Conservation (phyloP, 2,888 invertebrate genomes). For the Melanostoma scalare region DNA sequence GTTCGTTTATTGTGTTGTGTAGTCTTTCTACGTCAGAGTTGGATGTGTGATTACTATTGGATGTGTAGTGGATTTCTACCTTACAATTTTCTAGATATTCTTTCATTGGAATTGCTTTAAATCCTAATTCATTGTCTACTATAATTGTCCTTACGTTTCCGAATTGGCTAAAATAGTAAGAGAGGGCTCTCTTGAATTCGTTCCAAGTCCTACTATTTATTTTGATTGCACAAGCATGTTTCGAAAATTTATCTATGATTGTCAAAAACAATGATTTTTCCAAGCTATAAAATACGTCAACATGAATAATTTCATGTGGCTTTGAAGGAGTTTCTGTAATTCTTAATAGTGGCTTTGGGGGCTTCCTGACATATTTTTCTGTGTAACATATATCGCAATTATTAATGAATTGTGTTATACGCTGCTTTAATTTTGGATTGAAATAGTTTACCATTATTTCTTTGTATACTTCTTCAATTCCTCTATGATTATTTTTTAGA, state of each 20-base stretch:
- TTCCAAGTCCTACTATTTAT: conserved; percentile 63
- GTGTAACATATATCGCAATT: conserved; percentile 15
- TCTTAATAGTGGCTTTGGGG: conserved; percentile 47
- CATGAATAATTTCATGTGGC: conserved; percentile 74
- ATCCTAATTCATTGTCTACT: conserved; percentile 69
- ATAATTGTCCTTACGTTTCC: conserved; percentile 62
- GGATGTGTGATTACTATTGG: conserved; percentile 64
- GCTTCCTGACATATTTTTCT: conserved; percentile 16
- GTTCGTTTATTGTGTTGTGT: conserved; percentile 73
- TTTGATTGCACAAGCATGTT: conserved; percentile 72
- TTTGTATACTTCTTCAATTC: conserved; percentile 3
- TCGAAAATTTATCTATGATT: conserved; percentile 74
- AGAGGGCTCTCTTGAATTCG: conserved; percentile 62
- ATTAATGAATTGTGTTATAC: conserved; percentile 7
- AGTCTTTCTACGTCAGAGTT: conserved; percentile 69
- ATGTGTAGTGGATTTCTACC: conserved; percentile 64
- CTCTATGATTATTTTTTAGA: not conserved
- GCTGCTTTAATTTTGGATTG: not conserved
- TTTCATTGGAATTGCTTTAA: conserved; percentile 67
- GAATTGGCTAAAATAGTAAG: conserved; percentile 51
- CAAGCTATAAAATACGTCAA: conserved; percentile 72
- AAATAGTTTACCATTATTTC: conserved; percentile 34
- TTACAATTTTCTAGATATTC: conserved; percentile 48
- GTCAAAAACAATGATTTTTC: conserved; percentile 69
- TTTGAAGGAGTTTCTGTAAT: conserved; percentile 72